Evolutionary conservation across 1,140 invertebrate species (phyloP).

Genomic region (Drosophila mauritiana): DNA sequence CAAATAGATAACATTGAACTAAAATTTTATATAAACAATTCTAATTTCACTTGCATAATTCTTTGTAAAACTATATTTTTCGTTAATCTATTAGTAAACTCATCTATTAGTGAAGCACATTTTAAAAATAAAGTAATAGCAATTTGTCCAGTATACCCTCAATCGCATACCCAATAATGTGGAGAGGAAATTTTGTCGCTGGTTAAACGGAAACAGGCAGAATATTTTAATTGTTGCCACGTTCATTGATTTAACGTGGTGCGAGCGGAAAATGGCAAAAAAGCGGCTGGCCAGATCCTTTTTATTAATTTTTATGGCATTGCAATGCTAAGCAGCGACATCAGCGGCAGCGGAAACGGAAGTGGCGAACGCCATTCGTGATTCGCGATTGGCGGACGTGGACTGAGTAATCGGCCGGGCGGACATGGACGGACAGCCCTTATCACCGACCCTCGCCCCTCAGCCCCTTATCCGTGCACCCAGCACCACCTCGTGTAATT

Average conservation of each 20-base stretch:
- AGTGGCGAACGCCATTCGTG: conserved; percentile 77
- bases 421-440: conserved; percentile 14
- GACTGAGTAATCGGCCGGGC: conserved; percentile 8
- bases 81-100: background rate
- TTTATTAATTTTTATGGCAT: conserved; percentile 50
- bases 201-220: conserved; percentile 65
- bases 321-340: conserved; percentile 59
- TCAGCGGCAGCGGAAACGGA: conserved; percentile 62
- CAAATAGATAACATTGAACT: too few species aligned
- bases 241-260: conserved; percentile 67
- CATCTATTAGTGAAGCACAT: background rate
- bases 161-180: background rate
- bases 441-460: conserved; percentile 20
- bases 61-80: too few species aligned
- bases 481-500: conserved; percentile 44
- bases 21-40: too few species aligned
- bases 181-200: conserved; percentile 19
- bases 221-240: conserved; percentile 81
- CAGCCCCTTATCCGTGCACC: too few species aligned
- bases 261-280: conserved; percentile 16
- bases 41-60: too few species aligned
- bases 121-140: background rate
- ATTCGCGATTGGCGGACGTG: conserved; percentile 21
- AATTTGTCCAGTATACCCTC: conserved; percentile 4
- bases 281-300: conserved; percentile 24